These are phyloP conservation scores for Eriosoma lanigerum DNA, from an alignment of 1,140 invertebrate species.

Conservation along the genomic window DNA sequence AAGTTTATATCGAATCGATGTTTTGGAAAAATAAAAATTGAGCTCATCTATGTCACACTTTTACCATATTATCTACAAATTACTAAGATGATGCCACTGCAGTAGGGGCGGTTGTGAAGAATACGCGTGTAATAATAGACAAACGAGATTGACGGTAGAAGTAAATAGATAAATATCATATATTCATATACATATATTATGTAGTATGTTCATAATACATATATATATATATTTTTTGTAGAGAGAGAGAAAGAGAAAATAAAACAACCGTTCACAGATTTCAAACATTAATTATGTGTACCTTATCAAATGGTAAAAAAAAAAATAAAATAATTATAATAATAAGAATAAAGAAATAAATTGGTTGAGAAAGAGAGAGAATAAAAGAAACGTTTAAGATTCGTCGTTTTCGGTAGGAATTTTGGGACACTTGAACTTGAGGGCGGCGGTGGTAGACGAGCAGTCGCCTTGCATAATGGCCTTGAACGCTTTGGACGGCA, in stretches of 20 bases:
- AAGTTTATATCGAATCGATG: too few relatives aligned
- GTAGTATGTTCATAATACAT: background rate
- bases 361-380: background rate
- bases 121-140: background rate
- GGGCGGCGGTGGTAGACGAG: background rate
- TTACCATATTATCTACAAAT: too few relatives aligned
- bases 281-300: constrained; percentile 7
- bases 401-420: background rate
- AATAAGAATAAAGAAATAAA: background rate
- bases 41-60: too few relatives aligned
- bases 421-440: constrained; percentile 45
- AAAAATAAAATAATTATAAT: too few relatives aligned
- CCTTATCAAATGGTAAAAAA: constrained; percentile 38
- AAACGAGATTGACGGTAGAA: constrained; percentile 23
- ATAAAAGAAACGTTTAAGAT: background rate
- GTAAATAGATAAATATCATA: too few relatives aligned
- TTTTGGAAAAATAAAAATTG: too few relatives aligned
- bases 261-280: constrained; percentile 45
- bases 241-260: background rate
- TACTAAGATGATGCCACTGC: background rate
- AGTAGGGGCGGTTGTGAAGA: background rate
- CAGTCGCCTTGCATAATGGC: background rate
- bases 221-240: background rate
- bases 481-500: constrained; percentile 47
- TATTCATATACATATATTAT: too few relatives aligned